Percentiles rank a stretch among this genome's conserved stretches.
Evolutionary conservation across 2,797 vertebrate species (phyloP).

Genomic region (Squalus acanthias): DNA sequence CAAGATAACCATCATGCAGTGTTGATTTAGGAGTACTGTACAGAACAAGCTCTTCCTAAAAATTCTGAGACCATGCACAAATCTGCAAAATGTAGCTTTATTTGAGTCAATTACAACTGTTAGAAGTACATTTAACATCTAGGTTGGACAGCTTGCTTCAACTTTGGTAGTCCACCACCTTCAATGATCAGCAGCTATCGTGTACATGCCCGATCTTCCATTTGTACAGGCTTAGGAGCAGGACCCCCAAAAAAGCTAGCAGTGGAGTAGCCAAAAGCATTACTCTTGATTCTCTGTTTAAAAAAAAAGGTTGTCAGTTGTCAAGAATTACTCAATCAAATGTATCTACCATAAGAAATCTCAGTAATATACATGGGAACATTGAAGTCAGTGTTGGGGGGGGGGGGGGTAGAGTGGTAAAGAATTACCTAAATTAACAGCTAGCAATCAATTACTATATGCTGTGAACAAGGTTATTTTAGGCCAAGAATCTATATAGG

Average conservation of each 20-base stretch:
- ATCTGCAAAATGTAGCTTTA: slow-evolving; percentile 15
- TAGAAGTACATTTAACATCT: not conserved
- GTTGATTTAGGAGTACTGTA: too few relatives aligned
- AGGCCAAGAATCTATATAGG: too few relatives aligned
- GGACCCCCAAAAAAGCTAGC: not conserved
- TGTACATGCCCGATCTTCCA: not conserved
- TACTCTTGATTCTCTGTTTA: not conserved
- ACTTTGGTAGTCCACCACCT: not conserved
- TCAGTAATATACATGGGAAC: too few relatives aligned
- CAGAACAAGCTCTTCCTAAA: too few relatives aligned
- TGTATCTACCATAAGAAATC: too few relatives aligned
- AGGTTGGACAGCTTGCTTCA: not conserved
- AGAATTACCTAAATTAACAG: too few relatives aligned
- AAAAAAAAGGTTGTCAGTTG: not conserved
- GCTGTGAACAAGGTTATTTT: too few relatives aligned
- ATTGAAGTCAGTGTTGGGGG: too few relatives aligned
- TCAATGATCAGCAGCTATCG: not conserved
- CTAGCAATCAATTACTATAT: too few relatives aligned
- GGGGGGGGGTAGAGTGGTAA: too few relatives aligned
- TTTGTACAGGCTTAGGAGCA: not conserved
- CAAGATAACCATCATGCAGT: too few relatives aligned
- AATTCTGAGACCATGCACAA: not conserved
- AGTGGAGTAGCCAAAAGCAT: not conserved
- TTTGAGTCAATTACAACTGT: not conserved
- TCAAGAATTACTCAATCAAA: too few relatives aligned